A percentile compares a stretch with the other conserved stretches of the same genome.
Conservation (phyloP, 2,888 invertebrate species). For the Torymus texanus region DNA sequence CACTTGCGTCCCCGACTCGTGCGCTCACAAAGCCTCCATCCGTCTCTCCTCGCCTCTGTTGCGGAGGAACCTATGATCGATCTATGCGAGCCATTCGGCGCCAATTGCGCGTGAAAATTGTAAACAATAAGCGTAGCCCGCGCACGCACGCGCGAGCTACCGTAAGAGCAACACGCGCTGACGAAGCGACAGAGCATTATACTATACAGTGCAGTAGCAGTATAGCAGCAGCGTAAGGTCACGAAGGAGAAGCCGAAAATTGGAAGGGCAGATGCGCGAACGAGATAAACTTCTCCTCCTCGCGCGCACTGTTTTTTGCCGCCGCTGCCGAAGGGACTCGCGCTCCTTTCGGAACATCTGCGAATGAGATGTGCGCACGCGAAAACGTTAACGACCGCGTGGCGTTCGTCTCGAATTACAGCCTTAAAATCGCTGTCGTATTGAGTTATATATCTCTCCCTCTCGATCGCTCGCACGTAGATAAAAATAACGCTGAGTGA, state of each 20-base stretch:
- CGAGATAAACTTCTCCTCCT: conserved; percentile 13
- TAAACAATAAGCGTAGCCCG: conserved; percentile 65
- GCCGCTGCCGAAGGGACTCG: not conserved
- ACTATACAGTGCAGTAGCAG: not conserved
- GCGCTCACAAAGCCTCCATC: conserved; percentile 23
- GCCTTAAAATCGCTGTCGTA: conserved; percentile 1
- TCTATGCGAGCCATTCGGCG: conserved; percentile 68
- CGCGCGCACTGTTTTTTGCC: conserved; percentile 20
- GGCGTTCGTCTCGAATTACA: conserved; percentile 40
- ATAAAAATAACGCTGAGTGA: conserved; percentile 19
- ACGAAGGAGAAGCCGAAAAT: conserved; percentile 22
- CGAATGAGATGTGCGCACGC: conserved; percentile 41
- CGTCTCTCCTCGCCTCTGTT: not conserved
- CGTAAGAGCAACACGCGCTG: not conserved
- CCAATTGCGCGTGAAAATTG: conserved; percentile 74
- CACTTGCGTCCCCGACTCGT: conserved; percentile 67
- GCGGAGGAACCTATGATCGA: conserved; percentile 69
- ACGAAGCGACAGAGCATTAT: not conserved
- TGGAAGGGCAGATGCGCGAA: conserved; percentile 39
- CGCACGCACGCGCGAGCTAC: not conserved
- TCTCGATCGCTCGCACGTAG: not conserved
- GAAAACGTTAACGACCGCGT: conserved; percentile 41
- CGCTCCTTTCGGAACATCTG: conserved; percentile 45
- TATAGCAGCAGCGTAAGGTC: not conserved
- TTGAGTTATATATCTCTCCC: conserved; percentile 32